Evolutionary conservation across 2,113 vertebrate species (phyloP).

Genomic region (Serinus canaria): DNA sequence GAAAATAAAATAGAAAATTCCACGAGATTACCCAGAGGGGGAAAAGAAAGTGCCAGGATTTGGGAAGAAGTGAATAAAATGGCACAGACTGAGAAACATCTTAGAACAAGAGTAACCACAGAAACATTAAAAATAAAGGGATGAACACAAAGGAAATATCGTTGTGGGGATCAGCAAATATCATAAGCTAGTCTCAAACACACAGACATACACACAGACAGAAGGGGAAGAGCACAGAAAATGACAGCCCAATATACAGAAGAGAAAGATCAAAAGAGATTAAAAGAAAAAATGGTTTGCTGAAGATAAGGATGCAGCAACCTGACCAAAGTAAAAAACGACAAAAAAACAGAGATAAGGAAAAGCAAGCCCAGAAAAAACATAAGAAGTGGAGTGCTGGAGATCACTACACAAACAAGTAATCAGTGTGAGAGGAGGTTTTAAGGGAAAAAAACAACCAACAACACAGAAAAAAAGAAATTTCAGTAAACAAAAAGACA

Average conservation of each 20-base stretch:
- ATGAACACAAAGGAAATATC: neutral
- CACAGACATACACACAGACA: neutral
- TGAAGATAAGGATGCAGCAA: slow-evolving; percentile 17
- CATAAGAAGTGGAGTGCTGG: neutral
- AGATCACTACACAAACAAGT: neutral
- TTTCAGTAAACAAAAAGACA: neutral
- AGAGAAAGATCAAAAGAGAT: slow-evolving; percentile 13
- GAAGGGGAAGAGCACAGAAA: neutral
- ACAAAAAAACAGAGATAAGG: neutral
- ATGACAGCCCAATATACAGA: slow-evolving; percentile 6
- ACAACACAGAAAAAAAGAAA: neutral
- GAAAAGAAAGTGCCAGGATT: neutral
- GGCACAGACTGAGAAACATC: neutral
- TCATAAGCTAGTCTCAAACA: neutral
- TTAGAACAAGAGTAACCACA: neutral
- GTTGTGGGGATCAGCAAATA: neutral
- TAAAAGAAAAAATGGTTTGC: slow-evolving; percentile 9
- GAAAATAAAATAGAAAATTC: neutral
- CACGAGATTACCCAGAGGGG: neutral
- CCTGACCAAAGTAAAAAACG: neutral
- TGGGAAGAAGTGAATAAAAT: neutral
- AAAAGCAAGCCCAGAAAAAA: neutral
- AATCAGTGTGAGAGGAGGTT: neutral
- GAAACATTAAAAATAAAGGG: neutral
- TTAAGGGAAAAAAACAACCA: neutral